Evolutionary conservation across 2,113 vertebrate genomes (phyloP), one percentile per base, ranked within the genome.

Genomic region (Petaurus breviceps): DNA sequence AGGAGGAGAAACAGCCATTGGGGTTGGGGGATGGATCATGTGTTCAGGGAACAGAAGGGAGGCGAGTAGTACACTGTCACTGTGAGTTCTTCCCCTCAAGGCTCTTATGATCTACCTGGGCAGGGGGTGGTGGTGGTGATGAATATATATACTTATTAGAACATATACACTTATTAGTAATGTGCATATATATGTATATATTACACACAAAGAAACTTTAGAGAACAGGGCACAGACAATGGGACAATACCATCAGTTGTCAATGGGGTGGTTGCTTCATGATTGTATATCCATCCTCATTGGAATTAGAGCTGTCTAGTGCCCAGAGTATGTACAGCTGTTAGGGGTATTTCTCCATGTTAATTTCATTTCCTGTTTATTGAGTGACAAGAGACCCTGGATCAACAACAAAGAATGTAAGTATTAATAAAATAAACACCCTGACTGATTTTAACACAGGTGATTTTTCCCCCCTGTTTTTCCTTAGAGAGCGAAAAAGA

Each of bases 401-500:
- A 77, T 77, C 14, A 95, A 92, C n/a, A 50, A 95, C 31, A 16
- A 90, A 61, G 90, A 97, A 95, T 49, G 31, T 50, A 61, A 89
- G 47, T 16, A 10, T 25, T 96, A 93, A 57, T 91, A 43, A 84
- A 84, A 84, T 43, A 43, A 96, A 84, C 16, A 90, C 37, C 19
- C 51, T 1, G 52, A 51, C 91, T 43, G 31, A 91, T 97, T 97
- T 97, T 97, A 96, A 96, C 51, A 11, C 47, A 90, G 90, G 51
- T 6, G 28, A 16, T 61, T 57, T 53, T 92, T 8, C 24, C 6
- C 68, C n/a, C 1, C 37, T 23, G 94, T 51, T 77, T 89, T 10
- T 94, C 51, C 97, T 61, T 91, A 99, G 99, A 99, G 53, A 98
- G 93, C 98, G 97, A 98, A 97, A 98, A 99, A 99, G 97, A 99